Evolutionary conservation across 2,797 vertebrate genomes (phyloP), one percentile per base, ranked within the genome.

Genomic region (Salmo trutta): DNA sequence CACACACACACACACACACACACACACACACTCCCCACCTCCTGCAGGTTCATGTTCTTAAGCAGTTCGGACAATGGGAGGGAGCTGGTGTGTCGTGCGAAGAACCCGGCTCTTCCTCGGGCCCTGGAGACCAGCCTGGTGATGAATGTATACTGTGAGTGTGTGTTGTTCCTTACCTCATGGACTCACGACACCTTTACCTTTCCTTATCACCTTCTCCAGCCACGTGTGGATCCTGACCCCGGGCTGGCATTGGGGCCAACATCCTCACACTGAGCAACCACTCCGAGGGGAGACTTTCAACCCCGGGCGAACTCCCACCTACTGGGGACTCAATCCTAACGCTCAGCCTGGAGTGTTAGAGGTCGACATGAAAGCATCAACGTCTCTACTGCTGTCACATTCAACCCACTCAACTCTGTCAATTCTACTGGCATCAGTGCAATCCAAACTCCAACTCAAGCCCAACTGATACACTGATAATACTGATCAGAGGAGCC

Each of bases 121-220:
- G 89, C 93, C 10, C 83, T 94, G 77, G 89, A 88, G 83, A 91
- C 88, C 59, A 88, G 86, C n/a, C 17, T 94, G 88, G 91, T 90
- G 83, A 95, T 97, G 95, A 95, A 85, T 21, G 86, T 97, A 73
- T 88, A 90, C 87, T 97, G 92, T 97, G 94, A 95, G 93, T 90
- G 83, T 81, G 8, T 21, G 19, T 24, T 17, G 36, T 36, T 8
- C 6, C 21, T 17, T 51, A 27, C 12, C 19, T 36, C 17, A 7
- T 47, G 2, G 27, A 36, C 31, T 36, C 36, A 14, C 68, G 10
- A 41, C 36, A 14, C 68, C 10, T 41, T 33, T 17, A 66, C 10
- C 64, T 16, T 66, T 21, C 10, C 24, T 1, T 19, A 14, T 21
- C 6, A 19, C 56, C 5, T 62, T 62, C 56, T 7, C n/a, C n/a